Conservation (phyloP, 2,113 vertebrate genomes). For the Cromileptes altivelis region DNA sequence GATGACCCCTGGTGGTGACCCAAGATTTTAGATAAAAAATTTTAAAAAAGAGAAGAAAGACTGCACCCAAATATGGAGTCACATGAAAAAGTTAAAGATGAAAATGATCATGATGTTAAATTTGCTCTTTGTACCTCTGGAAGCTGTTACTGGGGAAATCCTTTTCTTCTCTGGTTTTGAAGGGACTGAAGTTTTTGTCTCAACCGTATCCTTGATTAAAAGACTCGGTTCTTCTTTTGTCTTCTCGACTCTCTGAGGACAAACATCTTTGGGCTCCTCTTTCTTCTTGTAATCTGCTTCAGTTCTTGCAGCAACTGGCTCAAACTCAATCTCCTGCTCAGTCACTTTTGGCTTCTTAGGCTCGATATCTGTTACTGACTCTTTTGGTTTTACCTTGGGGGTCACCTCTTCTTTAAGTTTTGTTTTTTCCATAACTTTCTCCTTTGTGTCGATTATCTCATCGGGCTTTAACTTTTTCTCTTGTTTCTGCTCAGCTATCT, state of each 20-base stretch:
- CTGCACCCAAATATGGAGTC: conserved; percentile 1
- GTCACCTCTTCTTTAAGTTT: conserved; percentile 1
- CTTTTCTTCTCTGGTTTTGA: conserved; percentile 43
- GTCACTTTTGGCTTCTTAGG: conserved; percentile 11
- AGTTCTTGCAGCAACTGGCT: neutral
- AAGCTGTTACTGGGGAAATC: conserved; percentile 18
- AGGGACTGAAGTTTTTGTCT: neutral
- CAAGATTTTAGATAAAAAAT: conserved; percentile 10
- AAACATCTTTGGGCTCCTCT: neutral
- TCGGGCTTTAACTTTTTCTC: neutral
- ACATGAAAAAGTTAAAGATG: conserved; percentile 15
- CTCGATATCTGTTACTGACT: conserved; percentile 57
- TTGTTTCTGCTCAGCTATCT: conserved; percentile 12
- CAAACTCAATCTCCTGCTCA: neutral
- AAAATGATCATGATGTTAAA: conserved; percentile 7
- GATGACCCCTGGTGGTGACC: neutral
- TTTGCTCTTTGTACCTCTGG: conserved; percentile 69
- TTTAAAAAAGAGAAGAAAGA: neutral
- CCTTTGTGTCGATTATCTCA: neutral
- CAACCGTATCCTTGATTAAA: neutral
- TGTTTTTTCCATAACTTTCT: neutral
- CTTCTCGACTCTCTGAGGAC: conserved; percentile 11
- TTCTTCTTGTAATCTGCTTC: neutral
- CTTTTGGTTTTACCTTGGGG: conserved; percentile 5
- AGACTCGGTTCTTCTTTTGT: conserved; percentile 11